phyloP scores from a whole-genome alignment of 1,140 invertebrate genomes.

The Akabosia matsudoensis region DNA sequence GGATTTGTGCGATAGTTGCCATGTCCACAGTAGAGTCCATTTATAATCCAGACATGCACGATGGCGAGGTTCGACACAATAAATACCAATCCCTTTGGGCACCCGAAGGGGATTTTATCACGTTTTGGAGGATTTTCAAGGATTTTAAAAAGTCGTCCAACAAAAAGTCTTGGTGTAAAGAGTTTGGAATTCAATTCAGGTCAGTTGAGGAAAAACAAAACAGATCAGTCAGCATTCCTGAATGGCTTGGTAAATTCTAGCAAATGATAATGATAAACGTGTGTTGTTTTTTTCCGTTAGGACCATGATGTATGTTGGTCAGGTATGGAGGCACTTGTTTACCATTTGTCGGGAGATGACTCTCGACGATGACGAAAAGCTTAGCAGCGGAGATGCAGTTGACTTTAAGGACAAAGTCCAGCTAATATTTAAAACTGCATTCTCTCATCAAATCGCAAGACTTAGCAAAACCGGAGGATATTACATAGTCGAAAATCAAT shows the following conservation, averaged over 20 bases:
- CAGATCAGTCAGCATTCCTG: too few relatives aligned
- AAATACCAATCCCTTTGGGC: slow-evolving; percentile 63
- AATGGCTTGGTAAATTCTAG: neutral
- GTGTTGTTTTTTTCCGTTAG: neutral
- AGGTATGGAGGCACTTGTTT: slow-evolving; percentile 11
- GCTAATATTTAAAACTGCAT: slow-evolving; percentile 7
- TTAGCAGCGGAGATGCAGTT: slow-evolving; percentile 7
- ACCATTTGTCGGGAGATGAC: neutral
- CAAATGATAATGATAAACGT: neutral
- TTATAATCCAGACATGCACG: slow-evolving; percentile 7
- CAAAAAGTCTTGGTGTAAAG: slow-evolving; percentile 61
- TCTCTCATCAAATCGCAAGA: neutral
- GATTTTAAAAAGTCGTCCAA: slow-evolving; percentile 68
- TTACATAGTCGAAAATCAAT: slow-evolving; percentile 13
- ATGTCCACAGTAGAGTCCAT: neutral
- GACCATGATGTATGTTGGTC: neutral
- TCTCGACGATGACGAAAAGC: neutral
- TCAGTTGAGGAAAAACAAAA: slow-evolving; percentile 3
- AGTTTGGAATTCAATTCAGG: slow-evolving; percentile 30
- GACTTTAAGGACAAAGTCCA: slow-evolving; percentile 3
- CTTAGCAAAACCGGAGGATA: neutral
- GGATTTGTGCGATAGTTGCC: neutral
- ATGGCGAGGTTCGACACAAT: neutral
- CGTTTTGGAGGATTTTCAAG: slow-evolving; percentile 82
- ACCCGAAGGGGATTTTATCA: slow-evolving; percentile 87